phyloP scores from a whole-genome alignment of 2,888 invertebrate genomes.

The Tuta absoluta region DNA sequence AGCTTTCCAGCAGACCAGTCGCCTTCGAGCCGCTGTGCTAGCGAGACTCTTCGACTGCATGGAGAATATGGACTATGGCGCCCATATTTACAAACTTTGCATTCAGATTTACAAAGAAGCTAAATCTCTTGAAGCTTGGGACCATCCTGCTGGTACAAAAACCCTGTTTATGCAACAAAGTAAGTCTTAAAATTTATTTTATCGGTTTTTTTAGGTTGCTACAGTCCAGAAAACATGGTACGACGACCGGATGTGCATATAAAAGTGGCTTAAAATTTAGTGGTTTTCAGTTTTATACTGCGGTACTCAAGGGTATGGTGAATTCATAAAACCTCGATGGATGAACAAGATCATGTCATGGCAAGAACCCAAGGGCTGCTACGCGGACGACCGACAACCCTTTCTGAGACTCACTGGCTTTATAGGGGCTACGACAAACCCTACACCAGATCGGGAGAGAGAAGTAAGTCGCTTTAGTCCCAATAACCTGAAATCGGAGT shows the following conservation, averaged over 20 bases:
- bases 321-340: conserved; percentile 76
- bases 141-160: conserved; percentile 68
- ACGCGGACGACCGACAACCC: conserved; percentile 67
- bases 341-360: conserved; percentile 74
- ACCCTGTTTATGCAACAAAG: conserved; percentile 76
- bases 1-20: conserved; percentile 71
- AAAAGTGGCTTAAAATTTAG: no score
- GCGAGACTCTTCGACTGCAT: conserved; percentile 69
- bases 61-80: conserved; percentile 63
- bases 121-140: conserved; percentile 72
- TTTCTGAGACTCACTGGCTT: conserved; percentile 70
- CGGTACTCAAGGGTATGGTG: conserved; percentile 72
- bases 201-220: conserved; percentile 28
- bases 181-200: conserved; percentile 40
- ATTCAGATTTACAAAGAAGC: conserved; percentile 74
- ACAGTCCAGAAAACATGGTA: background rate
- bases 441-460: conserved; percentile 45
- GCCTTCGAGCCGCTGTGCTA: conserved; percentile 59
- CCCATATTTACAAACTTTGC: conserved; percentile 72
- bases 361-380: conserved; percentile 75
- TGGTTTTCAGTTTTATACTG: conserved; percentile 67
- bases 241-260: no score
- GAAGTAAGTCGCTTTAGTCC: conserved; percentile 54
- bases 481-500: no score
- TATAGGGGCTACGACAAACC: conserved; percentile 50